Percentiles rank a stretch among this genome's conserved stretches.
These are phyloP conservation scores for Aleiodes alternator DNA, from an alignment of 2,888 invertebrate species.

Conservation along the genomic window DNA sequence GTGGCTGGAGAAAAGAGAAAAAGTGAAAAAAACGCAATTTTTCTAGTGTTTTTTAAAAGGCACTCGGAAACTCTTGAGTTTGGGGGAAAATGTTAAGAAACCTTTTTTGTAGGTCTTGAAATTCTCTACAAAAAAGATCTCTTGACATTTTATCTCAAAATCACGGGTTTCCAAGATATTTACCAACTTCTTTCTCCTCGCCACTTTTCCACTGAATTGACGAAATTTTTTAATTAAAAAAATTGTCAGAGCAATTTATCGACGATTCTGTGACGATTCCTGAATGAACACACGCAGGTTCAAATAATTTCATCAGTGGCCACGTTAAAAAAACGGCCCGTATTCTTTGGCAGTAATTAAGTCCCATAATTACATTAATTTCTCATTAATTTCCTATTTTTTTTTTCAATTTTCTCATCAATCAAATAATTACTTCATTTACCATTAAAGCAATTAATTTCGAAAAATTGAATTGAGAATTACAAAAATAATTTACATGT, in stretches of 20 bases:
- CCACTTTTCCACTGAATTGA: background rate
- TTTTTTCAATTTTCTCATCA: background rate
- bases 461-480: constrained; percentile 7
- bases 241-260: constrained; percentile 26
- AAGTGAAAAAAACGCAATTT: background rate
- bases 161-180: constrained; percentile 1
- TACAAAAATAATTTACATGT: background rate
- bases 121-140: background rate
- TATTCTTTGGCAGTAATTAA: constrained; percentile 68
- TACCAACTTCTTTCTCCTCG: background rate
- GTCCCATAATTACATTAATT: constrained; percentile 19
- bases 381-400: background rate
- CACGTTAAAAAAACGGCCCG: constrained; percentile 63
- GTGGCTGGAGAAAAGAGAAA: no score
- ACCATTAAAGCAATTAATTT: background rate
- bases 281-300: constrained; percentile 70
- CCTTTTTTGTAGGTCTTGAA: constrained; percentile 6
- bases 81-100: background rate
- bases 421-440: background rate
- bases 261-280: constrained; percentile 47
- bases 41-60: background rate
- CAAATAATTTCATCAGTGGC: constrained; percentile 25
- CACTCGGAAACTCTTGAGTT: background rate
- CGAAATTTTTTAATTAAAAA: constrained; percentile 33
- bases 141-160: no score